Percentiles rank a stretch among this genome's conserved stretches.
phyloP scores from a whole-genome alignment of 2,113 vertebrate species.

The Oncorhynchus nerka region DNA sequence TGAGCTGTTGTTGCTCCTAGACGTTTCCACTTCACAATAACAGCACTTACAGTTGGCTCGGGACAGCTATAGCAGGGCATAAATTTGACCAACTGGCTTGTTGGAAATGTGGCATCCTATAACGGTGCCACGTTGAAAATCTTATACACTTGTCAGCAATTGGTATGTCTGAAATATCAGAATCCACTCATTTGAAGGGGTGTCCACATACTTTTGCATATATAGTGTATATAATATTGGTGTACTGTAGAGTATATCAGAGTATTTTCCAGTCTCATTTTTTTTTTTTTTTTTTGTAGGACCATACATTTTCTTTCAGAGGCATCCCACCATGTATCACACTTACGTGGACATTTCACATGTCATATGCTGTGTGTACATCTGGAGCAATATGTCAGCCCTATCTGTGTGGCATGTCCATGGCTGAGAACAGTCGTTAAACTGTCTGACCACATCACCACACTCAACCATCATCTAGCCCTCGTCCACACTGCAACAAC shows the following conservation, averaged over 20 bases:
- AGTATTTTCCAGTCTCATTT: conserved; percentile 13
- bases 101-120: too few relatives aligned
- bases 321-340: conserved; percentile 50
- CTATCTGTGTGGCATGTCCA: conserved; percentile 55
- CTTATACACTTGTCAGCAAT: too few relatives aligned
- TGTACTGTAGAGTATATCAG: neutral
- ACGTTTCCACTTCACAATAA: too few relatives aligned
- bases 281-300: neutral
- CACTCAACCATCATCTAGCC: neutral
- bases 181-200: too few relatives aligned
- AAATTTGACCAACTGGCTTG: too few relatives aligned
- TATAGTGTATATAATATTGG: neutral
- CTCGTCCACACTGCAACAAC: neutral
- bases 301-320: conserved; percentile 29
- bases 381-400: conserved; percentile 12
- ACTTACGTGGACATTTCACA: conserved; percentile 33
- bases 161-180: too few relatives aligned
- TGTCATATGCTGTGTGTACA: conserved; percentile 53
- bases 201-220: neutral
- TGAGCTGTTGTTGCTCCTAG: too few relatives aligned
- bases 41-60: too few relatives aligned
- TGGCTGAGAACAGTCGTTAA: conserved; percentile 67
- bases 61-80: too few relatives aligned
- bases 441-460: conserved; percentile 60
- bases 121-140: too few relatives aligned